Percentiles rank a stretch among this genome's conserved stretches.
phyloP scores from a whole-genome alignment of 2,113 vertebrate genomes.

The Crypturellus undulatus region DNA sequence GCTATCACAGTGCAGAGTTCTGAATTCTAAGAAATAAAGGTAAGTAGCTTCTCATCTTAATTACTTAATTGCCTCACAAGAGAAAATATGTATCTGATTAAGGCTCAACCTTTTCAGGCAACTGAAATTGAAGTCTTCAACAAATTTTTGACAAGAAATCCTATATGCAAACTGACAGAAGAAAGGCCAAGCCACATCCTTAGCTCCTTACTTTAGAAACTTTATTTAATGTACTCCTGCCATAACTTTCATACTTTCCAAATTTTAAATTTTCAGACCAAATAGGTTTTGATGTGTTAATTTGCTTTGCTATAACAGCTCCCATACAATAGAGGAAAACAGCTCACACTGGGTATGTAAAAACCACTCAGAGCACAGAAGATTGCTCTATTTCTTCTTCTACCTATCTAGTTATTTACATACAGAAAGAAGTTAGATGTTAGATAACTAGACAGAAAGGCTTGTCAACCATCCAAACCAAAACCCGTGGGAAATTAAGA shows the following conservation, averaged over 20 bases:
- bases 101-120: background rate
- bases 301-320: background rate
- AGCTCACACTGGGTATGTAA: background rate
- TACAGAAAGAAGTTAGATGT: background rate
- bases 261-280: background rate
- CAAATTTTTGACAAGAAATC: background rate
- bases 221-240: background rate
- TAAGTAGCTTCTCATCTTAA: background rate
- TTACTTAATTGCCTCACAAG: background rate
- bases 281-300: background rate
- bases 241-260: background rate
- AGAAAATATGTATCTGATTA: background rate
- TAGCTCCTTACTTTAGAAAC: background rate
- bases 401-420: background rate
- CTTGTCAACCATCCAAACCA: background rate
- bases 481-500: background rate
- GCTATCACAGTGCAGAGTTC: background rate
- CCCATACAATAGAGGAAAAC: background rate
- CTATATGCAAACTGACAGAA: background rate
- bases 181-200: background rate
- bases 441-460: background rate
- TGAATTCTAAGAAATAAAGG: background rate
- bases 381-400: background rate
- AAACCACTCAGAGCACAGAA: background rate
- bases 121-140: background rate